Conservation (phyloP, 2,888 invertebrate species). For the Idaea straminata region DNA sequence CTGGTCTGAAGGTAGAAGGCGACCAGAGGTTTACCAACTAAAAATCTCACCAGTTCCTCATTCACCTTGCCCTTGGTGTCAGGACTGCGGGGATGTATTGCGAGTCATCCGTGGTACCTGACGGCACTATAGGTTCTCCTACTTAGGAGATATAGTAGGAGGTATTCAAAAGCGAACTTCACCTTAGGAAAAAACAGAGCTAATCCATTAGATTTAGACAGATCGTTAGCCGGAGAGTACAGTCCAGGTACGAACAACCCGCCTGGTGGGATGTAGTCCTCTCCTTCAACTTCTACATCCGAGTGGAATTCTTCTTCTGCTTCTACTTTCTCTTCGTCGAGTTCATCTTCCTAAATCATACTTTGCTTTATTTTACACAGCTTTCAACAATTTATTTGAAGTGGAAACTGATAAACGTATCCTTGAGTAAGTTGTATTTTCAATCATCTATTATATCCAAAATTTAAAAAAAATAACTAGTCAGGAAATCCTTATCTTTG, state of each 20-base stretch:
- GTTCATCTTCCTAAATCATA: conserved; percentile 19
- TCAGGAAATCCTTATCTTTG: too few relatives aligned
- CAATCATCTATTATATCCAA: too few relatives aligned
- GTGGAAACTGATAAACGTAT: too few relatives aligned
- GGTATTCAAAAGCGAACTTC: not conserved
- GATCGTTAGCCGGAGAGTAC: conserved; percentile 63
- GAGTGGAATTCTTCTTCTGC: conserved; percentile 64
- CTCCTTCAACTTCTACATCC: conserved; percentile 60
- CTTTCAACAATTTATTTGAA: too few relatives aligned
- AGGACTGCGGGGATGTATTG: too few relatives aligned
- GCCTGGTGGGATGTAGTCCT: conserved; percentile 70
- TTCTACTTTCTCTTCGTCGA: conserved; percentile 41
- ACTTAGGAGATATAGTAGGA: too few relatives aligned
- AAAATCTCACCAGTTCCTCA: too few relatives aligned
- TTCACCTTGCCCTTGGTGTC: too few relatives aligned
- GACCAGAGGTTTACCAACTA: too few relatives aligned
- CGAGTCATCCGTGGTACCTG: not conserved
- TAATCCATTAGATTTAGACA: conserved; percentile 65
- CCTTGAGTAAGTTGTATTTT: too few relatives aligned
- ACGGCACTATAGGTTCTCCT: not conserved
- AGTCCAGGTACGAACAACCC: conserved; percentile 69
- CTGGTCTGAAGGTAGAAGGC: too few relatives aligned
- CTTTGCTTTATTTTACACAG: not conserved
- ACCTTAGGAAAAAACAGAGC: conserved; percentile 66
- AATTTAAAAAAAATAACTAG: too few relatives aligned